phyloP scores from a whole-genome alignment of 2,888 invertebrate genomes.

The Yponomeuta malinellus region DNA sequence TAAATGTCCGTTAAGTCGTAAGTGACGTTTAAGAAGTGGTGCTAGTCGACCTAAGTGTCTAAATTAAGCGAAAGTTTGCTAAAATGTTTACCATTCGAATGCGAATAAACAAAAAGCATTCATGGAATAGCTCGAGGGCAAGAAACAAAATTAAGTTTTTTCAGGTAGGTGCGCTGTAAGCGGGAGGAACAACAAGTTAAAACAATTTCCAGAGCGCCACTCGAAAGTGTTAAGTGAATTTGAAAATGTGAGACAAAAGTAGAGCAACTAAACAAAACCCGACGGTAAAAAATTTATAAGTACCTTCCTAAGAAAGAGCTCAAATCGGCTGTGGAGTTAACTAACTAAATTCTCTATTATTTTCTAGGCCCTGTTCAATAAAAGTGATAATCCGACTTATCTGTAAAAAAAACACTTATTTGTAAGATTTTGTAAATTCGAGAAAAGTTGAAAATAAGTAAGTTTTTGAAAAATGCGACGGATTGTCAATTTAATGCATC shows the following conservation, averaged over 20 bases:
- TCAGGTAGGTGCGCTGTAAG: constrained; percentile 52
- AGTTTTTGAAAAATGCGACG: too few species aligned
- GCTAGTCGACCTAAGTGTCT: too few species aligned
- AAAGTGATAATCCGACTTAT: background rate
- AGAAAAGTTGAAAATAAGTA: too few species aligned
- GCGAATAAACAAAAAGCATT: background rate
- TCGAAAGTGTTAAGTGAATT: constrained; percentile 61
- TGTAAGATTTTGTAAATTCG: too few species aligned
- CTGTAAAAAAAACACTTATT: too few species aligned
- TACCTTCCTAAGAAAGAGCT: too few species aligned
- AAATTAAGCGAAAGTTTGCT: background rate
- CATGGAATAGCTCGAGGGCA: constrained; percentile 26
- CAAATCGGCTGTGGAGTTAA: too few species aligned
- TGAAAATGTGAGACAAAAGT: constrained; percentile 41
- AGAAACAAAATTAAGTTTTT: constrained; percentile 51
- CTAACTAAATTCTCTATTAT: too few species aligned
- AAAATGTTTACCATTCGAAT: background rate
- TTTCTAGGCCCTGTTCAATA: background rate
- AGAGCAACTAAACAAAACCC: background rate
- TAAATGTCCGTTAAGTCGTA: too few species aligned
- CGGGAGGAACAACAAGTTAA: constrained; percentile 38
- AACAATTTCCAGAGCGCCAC: constrained; percentile 53
- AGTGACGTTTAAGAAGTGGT: too few species aligned
- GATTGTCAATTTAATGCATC: too few species aligned
- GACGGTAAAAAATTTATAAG: background rate